Evolutionary conservation across 2,113 vertebrate species (phyloP).

Genomic region (Cyanocitta stelleri): DNA sequence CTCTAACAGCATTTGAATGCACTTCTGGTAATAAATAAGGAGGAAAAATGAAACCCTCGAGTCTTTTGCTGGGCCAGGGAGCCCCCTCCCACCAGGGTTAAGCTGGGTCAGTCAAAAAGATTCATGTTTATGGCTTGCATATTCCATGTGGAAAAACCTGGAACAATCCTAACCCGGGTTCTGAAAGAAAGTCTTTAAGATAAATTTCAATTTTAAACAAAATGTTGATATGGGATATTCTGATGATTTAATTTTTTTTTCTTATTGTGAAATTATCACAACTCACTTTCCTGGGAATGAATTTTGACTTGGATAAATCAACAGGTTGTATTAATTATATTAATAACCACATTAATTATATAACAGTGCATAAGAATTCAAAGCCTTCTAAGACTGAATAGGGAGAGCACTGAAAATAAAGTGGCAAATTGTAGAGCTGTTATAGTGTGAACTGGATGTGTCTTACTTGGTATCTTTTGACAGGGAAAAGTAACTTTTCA

Average conservation of each 20-base stretch:
- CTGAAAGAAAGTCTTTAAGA: neutral
- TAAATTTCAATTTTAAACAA: neutral
- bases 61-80: neutral
- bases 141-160: neutral
- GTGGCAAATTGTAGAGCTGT: neutral
- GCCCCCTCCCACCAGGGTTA: neutral
- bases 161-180: rapidly evolving
- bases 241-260: neutral
- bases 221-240: neutral
- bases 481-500: neutral
- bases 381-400: neutral
- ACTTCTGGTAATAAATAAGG: neutral
- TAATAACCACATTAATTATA: conserved; percentile 12
- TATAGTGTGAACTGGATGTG: neutral
- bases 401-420: neutral
- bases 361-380: neutral
- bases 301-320: neutral
- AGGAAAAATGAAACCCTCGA: neutral
- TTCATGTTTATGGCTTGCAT: neutral
- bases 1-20: neutral
- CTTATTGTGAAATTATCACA: neutral
- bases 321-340: neutral
- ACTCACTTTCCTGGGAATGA: neutral
- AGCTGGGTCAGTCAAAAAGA: neutral
- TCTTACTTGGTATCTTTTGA: neutral